Evolutionary conservation across 2,113 vertebrate genomes (phyloP), one percentile per base, ranked within the genome.

Genomic region (Nanger granti): DNA sequence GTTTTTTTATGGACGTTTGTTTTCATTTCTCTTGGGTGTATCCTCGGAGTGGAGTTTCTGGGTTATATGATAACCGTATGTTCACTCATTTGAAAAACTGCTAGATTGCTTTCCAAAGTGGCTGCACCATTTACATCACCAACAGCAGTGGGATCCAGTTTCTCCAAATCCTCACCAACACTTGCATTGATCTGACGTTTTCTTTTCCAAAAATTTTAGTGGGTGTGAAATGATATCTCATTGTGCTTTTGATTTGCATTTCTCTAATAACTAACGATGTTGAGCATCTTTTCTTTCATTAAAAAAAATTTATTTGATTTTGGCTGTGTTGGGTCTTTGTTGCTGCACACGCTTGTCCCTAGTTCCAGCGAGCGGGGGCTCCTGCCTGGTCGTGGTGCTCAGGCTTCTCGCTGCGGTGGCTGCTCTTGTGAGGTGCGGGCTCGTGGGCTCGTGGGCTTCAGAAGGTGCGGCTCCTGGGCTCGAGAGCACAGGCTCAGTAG

Each of bases 401-500:
- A 13, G 73, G 73, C 73, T 44, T 44, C 73, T 44, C 24, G 0
- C 24, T 44, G 41, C 2, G 0, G 24, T 14, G 37, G 24, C 37
- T 14, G 14, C 41, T 28, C 73, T 15, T 26, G 24, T 28, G 24
- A 28, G 41, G 73, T 12, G 8, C 73, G 7, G 41, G 73, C 24
- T 8, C 22, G 1, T 2, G 12, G 69, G 69, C 5, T 12, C 0
- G 0, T 11, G n/a, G 20, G 37, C 69, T 24, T 41, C n/a, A 7
- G 69, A 0, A 76, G 69, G 24, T 41, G 37, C 5, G 0, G 41
- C 73, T 41, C 41, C 11, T 7, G 73, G 22, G 7, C 73, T 79
- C 41, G 15, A 15, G 73, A 44, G 73, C 41, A 26, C 73, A 44
- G 37, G 6, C 41, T 44, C 73, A 44, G 12, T 4, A 28, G 73